Conservation (phyloP, 2,888 invertebrate genomes). For the Anticlea derivata region DNA sequence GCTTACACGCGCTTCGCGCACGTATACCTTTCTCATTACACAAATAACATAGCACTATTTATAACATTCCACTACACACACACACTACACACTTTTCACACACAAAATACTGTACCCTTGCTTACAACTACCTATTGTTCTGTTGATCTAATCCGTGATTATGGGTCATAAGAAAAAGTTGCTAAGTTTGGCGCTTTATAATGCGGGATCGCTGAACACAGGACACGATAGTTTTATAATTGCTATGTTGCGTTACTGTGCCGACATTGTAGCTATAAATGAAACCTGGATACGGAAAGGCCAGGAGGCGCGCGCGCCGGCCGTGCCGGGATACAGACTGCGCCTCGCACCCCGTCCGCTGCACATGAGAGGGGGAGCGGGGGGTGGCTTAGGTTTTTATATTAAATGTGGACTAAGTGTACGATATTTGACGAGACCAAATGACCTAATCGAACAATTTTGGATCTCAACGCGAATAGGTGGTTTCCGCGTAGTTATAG, state of each 20-base stretch:
- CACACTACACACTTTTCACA: not conserved
- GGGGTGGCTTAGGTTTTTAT: constrained; percentile 1
- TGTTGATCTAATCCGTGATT: no score
- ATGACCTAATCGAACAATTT: constrained; percentile 3
- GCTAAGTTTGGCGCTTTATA: constrained; percentile 2
- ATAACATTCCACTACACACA: no score
- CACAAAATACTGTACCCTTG: not conserved
- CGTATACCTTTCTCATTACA: no score
- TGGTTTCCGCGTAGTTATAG: not conserved
- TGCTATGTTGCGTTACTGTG: constrained; percentile 2
- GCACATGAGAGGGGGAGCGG: not conserved
- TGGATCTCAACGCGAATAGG: not conserved
- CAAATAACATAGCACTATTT: no score
- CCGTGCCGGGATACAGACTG: constrained; percentile 4
- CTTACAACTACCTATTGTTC: no score
- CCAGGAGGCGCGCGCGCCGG: constrained; percentile 4
- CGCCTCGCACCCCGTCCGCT: not conserved
- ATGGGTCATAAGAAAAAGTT: not conserved
- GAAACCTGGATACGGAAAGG: not conserved
- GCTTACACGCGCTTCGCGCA: no score
- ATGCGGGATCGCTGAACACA: constrained; percentile 4
- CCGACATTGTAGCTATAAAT: constrained; percentile 4
- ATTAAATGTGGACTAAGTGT: not conserved
- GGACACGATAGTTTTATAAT: constrained; percentile 5
- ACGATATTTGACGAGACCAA: constrained; percentile 3